These are phyloP conservation scores for Phylloscopus whistleri DNA, from an alignment of 2,113 vertebrate genomes.

Conservation along the genomic window DNA sequence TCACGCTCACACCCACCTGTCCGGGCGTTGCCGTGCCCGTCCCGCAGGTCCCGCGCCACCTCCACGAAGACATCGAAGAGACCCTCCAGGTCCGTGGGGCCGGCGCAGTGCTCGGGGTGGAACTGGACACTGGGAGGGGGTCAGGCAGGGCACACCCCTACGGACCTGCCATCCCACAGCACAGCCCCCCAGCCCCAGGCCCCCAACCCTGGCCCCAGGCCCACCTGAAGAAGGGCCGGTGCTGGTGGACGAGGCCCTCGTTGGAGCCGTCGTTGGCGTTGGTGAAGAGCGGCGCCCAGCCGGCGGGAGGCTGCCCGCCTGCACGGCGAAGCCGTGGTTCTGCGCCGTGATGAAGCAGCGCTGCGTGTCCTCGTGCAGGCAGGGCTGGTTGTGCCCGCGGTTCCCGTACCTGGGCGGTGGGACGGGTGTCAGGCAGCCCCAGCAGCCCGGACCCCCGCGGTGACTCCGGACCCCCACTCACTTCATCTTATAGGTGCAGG, in stretches of 20 bases:
- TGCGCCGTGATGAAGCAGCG: constrained; percentile 96
- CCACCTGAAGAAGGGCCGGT: constrained; percentile 91
- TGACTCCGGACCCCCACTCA: constrained; percentile 39
- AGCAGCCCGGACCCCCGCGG: fast-evolving
- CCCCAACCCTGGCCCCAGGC: fast-evolving
- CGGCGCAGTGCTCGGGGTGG: constrained; percentile 92
- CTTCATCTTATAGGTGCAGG: constrained; percentile 96
- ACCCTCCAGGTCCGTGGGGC: constrained; percentile 86
- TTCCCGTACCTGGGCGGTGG: constrained; percentile 83
- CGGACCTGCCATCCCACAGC: fast-evolving
- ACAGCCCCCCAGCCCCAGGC: no score
- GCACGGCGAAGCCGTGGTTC: constrained; percentile 93
- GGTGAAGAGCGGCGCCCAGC: constrained; percentile 90
- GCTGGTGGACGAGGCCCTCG: constrained; percentile 88
- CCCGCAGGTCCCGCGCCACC: constrained; percentile 66
- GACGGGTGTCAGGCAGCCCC: fast-evolving
- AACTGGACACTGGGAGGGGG: constrained; percentile 86
- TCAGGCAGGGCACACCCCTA: neutral
- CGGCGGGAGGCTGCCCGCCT: constrained; percentile 77
- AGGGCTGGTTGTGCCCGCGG: constrained; percentile 96
- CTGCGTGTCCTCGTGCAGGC: constrained; percentile 83
- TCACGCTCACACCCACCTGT: constrained; percentile 70
- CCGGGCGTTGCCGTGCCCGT: constrained; percentile 15
- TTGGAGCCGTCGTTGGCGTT: constrained; percentile 92
- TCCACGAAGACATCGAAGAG: constrained; percentile 93